Base-by-base conservation (phyloP, 1,140 invertebrate genomes). In the Trachymyrmex septentrionalis region DNA sequence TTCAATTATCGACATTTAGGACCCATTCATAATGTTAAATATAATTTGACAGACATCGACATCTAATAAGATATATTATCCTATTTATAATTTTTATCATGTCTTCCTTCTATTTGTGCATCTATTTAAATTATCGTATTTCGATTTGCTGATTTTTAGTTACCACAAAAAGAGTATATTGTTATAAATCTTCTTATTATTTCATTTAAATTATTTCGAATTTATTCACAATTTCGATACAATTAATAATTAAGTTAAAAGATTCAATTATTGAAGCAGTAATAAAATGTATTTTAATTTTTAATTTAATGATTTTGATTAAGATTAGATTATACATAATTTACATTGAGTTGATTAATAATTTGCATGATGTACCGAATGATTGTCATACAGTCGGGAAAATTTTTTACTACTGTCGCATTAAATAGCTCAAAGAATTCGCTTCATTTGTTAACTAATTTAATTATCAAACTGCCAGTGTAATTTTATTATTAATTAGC, bases 1-100 rank as follows among this genome's bases (percentile, higher is more conserved):
- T 59, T 50, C 53, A 71, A 82, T 82, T 82, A 82, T 73, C 55
- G 80, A 82, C 67, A 73, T 73, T 61, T 48, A 63, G 53, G 34
- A 16, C 7, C 57, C 21, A 72, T 82, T 82, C 48, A 82, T 50
- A 61, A 82, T 73, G 7, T 38, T 14, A 7, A 61, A 48, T 75
- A 38, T 82, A 72, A 82, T 55, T 69, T 44, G 50, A 69, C 24
- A 57, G 21, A 3, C 59, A 53, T 44, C 38, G 24, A 71, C 34
- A 7, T 1, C 6, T 9, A 19, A 0, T 48, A 44, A 72, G 14
- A 34, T 48, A 30, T 34, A 82, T 48, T 16, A 4, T 34, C 7
- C 44, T 59, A 66, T 21, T 82, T 82, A 59, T 38, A n/a, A 72
- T 48, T 73, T 72, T 82, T 21, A 55, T 48, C 4, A 19, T 5